Evolutionary conservation across 1,140 invertebrate species (phyloP).

Genomic region (Pseudoatta argentina): DNA sequence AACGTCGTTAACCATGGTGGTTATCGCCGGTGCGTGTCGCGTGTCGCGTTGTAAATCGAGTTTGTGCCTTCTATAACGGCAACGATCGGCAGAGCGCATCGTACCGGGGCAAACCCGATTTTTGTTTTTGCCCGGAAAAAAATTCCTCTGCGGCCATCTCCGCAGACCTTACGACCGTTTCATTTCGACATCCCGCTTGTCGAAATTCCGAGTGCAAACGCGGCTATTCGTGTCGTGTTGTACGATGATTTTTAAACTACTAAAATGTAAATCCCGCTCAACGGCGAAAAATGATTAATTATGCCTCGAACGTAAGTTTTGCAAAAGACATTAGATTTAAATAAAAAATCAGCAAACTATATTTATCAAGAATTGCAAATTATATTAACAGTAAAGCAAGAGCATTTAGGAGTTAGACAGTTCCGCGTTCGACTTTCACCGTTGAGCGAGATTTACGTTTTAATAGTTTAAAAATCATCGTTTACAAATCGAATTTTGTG

Average conservation of each 20-base stretch:
- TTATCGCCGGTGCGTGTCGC: conserved; percentile 84
- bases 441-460: too few species aligned
- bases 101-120: conserved; percentile 68
- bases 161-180: conserved; percentile 54
- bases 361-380: background rate
- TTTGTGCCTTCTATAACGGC: conserved; percentile 79
- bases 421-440: too few species aligned
- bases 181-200: conserved; percentile 53
- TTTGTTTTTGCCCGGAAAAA: conserved; percentile 69
- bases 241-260: conserved; percentile 29
- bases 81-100: conserved; percentile 60
- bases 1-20: conserved; percentile 84
- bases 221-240: background rate
- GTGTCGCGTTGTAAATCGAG: conserved; percentile 84
- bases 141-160: conserved; percentile 55
- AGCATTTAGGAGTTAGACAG: too few species aligned
- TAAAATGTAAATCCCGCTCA: conserved; percentile 23
- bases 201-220: conserved; percentile 19
- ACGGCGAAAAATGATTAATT: conserved; percentile 15
- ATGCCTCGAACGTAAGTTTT: background rate
- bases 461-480: too few species aligned
- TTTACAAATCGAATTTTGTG: too few species aligned
- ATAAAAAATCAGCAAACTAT: background rate
- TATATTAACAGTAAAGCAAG: background rate
- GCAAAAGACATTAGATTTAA: background rate